A percentile compares a stretch with the other conserved stretches of the same genome.
Evolutionary conservation across 2,888 invertebrate genomes (phyloP).

Genomic region (Tipula unca): DNA sequence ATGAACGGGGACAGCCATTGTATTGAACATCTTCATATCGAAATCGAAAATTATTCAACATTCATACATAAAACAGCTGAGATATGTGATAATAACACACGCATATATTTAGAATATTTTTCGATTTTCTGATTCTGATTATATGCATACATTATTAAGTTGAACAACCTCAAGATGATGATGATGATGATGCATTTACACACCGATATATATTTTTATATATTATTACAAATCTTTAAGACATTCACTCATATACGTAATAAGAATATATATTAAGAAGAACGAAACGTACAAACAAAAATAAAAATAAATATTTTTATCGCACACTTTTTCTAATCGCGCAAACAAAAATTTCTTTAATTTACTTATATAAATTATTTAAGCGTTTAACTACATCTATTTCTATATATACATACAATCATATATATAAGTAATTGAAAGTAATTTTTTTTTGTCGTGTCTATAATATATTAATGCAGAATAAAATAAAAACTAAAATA

Average conservation of each 20-base stretch:
- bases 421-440: neutral
- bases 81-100: neutral
- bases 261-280: neutral
- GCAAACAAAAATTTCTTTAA: neutral
- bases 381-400: neutral
- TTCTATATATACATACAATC: neutral
- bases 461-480: neutral
- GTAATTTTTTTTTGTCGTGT: neutral
- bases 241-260: neutral
- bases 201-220: neutral
- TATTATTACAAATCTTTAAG: neutral
- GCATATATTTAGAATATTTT: neutral
- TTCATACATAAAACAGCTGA: neutral
- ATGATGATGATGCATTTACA: neutral
- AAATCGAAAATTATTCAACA: neutral
- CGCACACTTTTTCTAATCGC: neutral
- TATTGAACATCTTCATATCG: neutral
- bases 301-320: neutral
- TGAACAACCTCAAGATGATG: neutral
- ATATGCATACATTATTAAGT: neutral
- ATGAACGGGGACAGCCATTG: neutral
- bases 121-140: neutral
- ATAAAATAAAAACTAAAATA: constrained; percentile 1
- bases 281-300: neutral
- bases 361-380: neutral